These are phyloP conservation scores for Paramormyrops kingsleyae DNA, from an alignment of 2,113 vertebrate genomes.

Conservation along the genomic window DNA sequence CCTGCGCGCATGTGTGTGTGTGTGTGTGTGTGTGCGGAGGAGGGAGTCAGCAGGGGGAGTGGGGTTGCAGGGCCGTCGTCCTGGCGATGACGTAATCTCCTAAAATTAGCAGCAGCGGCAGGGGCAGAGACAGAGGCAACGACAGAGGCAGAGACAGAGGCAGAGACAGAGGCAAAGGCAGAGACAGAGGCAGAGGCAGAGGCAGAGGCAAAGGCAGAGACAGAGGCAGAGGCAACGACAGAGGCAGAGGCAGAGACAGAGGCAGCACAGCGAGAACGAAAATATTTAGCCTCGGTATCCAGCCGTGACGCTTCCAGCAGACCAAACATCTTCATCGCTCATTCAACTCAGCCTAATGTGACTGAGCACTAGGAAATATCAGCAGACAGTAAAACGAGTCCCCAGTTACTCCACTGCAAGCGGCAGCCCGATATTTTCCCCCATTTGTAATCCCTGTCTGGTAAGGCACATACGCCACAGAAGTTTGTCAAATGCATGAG, in stretches of 20 bases:
- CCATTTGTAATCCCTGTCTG: neutral
- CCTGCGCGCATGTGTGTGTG: slow-evolving; percentile 20
- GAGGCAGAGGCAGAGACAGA: slow-evolving; percentile 48
- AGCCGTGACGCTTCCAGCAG: neutral
- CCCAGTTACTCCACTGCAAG: neutral
- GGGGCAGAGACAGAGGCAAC: slow-evolving; percentile 25
- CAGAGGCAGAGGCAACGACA: slow-evolving; percentile 50
- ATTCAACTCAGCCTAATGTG: neutral
- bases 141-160: no score
- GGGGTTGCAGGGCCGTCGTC: slow-evolving; percentile 55
- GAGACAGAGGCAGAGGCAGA: slow-evolving; percentile 22
- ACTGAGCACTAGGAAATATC: neutral
- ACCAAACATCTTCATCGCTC: neutral
- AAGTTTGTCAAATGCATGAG: neutral
- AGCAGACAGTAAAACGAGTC: neutral
- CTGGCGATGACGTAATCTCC: slow-evolving; percentile 75
- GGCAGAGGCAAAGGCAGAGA: slow-evolving; percentile 51
- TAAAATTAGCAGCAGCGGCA: slow-evolving; percentile 72
- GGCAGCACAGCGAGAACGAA: slow-evolving; percentile 38
- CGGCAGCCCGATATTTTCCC: neutral
- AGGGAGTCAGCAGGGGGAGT: slow-evolving; percentile 10
- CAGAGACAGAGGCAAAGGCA: neutral
- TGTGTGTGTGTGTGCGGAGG: neutral
- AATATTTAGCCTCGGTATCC: neutral
- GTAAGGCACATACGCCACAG: neutral